phyloP scores from a whole-genome alignment of 2,113 vertebrate species.

The Cariama cristata region DNA sequence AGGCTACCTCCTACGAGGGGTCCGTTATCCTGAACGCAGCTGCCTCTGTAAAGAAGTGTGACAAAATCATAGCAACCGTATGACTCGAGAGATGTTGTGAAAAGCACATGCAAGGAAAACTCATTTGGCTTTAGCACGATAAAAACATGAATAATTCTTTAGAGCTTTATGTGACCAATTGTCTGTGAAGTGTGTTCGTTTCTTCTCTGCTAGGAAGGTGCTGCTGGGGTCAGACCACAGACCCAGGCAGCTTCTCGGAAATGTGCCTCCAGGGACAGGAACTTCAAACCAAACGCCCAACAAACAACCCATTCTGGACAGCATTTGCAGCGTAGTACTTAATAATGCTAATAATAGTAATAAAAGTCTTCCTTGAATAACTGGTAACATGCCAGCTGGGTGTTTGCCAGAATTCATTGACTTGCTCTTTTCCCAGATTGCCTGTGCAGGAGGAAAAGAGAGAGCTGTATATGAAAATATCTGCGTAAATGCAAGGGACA shows the following conservation, averaged over 20 bases:
- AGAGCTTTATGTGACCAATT: neutral
- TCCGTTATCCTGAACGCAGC: neutral
- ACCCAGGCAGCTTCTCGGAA: conserved; percentile 44
- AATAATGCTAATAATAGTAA: conserved; percentile 37
- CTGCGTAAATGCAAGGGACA: neutral
- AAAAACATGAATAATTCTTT: neutral
- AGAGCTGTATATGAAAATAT: neutral
- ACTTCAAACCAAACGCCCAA: neutral
- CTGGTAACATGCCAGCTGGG: conserved; percentile 31
- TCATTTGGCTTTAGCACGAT: neutral
- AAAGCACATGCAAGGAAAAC: neutral
- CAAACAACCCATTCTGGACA: conserved; percentile 30
- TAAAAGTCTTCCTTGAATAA: conserved; percentile 31
- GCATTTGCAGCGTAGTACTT: neutral
- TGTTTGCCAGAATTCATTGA: neutral
- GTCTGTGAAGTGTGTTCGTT: neutral
- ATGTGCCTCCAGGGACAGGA: neutral
- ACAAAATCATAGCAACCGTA: neutral
- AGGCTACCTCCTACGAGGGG: neutral
- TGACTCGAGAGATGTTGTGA: neutral
- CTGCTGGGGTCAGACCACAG: conserved; percentile 18
- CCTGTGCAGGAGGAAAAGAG: neutral
- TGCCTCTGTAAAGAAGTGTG: neutral
- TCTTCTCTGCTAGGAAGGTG: conserved; percentile 5
- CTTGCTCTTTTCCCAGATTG: neutral